These are phyloP conservation scores for Tachypleus tridentatus DNA, from an alignment of 1,140 invertebrate genomes.

Conservation along the genomic window DNA sequence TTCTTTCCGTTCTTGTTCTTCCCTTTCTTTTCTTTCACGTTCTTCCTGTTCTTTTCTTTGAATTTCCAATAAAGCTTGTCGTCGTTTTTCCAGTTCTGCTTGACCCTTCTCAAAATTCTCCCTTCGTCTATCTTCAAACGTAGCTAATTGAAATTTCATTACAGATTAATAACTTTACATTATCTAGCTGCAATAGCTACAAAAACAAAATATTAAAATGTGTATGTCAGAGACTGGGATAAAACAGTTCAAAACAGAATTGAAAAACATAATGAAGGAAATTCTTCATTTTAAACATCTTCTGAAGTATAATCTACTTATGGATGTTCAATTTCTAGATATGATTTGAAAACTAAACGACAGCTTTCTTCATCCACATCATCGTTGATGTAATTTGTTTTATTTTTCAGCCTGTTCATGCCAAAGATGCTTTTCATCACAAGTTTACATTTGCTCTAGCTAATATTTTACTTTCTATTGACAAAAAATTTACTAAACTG, in stretches of 20 bases:
- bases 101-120: conserved; percentile 98
- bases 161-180: not conserved
- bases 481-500: too few relatives aligned
- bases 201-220: not conserved
- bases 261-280: too few relatives aligned
- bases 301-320: too few relatives aligned
- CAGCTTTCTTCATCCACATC: too few relatives aligned
- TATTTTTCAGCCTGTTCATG: too few relatives aligned
- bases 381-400: too few relatives aligned
- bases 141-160: conserved; percentile 39
- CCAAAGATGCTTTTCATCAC: too few relatives aligned
- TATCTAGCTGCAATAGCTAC: conserved; percentile 15
- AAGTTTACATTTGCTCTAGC: too few relatives aligned
- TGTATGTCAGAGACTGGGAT: not conserved
- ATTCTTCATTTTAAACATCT: too few relatives aligned
- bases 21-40: conserved; percentile 77
- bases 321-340: too few relatives aligned
- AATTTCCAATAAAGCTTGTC: conserved; percentile 71
- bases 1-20: conserved; percentile 73
- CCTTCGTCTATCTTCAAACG: conserved; percentile 92
- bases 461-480: too few relatives aligned
- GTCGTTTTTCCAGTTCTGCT: conserved; percentile 82
- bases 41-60: conserved; percentile 84
- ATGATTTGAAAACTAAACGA: too few relatives aligned
- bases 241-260: not conserved